These are phyloP conservation scores for Musca vetustissima DNA, from an alignment of 1,140 invertebrate genomes.

Conservation along the genomic window DNA sequence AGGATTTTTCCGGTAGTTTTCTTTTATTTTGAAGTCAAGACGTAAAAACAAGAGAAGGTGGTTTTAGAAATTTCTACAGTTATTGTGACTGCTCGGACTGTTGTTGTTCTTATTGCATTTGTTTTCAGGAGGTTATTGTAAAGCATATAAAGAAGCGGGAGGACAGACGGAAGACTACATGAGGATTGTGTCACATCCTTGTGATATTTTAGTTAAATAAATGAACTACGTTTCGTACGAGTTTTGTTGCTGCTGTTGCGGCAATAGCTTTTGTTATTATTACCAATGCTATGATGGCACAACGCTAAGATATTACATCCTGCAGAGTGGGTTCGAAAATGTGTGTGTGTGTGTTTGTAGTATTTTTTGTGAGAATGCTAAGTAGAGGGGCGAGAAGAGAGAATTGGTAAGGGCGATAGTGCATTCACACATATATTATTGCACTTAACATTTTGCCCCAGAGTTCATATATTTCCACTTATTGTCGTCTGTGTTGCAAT, in stretches of 20 bases:
- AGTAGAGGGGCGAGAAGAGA: too few species aligned
- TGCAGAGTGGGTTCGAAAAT: neutral
- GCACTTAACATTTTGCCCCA: conserved; percentile 11
- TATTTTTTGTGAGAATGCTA: too few species aligned
- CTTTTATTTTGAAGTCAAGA: neutral
- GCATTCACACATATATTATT: neutral
- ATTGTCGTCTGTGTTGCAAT: neutral
- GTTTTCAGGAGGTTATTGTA: too few species aligned
- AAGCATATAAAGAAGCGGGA: too few species aligned
- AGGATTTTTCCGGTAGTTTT: neutral
- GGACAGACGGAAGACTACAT: neutral
- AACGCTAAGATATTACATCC: neutral
- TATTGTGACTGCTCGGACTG: too few species aligned
- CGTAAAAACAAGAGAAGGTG: neutral
- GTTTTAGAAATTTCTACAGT: conserved; percentile 3
- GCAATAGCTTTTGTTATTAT: neutral
- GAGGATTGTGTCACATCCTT: conserved; percentile 13
- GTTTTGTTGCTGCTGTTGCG: neutral
- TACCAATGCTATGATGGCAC: too few species aligned
- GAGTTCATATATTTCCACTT: conserved; percentile 15
- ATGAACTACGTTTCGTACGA: conserved; percentile 18
- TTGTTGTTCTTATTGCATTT: too few species aligned
- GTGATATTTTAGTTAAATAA: conserved; percentile 21
- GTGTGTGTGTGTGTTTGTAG: neutral
- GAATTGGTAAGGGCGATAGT: neutral